Evolutionary conservation across 2,888 invertebrate species (phyloP).

Genomic region (Enchytraeus crypticus): DNA sequence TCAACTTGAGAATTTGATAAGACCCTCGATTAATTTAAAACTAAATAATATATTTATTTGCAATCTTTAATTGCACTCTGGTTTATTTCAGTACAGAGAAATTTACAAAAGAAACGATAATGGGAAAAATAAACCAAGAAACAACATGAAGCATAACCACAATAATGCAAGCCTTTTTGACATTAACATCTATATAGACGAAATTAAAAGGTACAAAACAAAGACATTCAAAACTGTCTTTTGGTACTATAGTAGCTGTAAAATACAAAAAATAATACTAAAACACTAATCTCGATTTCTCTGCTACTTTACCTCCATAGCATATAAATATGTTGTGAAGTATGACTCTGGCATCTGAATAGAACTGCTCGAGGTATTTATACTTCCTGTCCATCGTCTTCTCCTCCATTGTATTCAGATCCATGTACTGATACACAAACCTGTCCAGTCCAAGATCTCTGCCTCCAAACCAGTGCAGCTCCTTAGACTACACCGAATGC

Average conservation of each 20-base stretch:
- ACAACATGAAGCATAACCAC: neutral
- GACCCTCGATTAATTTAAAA: too few species aligned
- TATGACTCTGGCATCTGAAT: slow-evolving; percentile 64
- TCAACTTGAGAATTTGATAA: too few species aligned
- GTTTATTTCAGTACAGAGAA: too few species aligned
- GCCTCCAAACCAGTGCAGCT: slow-evolving; percentile 41
- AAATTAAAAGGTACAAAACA: neutral
- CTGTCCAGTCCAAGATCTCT: slow-evolving; percentile 50
- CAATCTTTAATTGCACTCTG: too few species aligned
- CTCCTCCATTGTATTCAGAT: slow-evolving; percentile 58
- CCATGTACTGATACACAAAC: slow-evolving; percentile 55
- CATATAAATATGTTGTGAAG: slow-evolving; percentile 69
- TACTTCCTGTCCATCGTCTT: slow-evolving; percentile 58
- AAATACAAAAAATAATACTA: neutral
- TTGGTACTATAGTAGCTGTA: too few species aligned
- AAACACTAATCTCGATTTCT: neutral
- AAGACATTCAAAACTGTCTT: neutral
- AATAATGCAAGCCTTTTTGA: too few species aligned
- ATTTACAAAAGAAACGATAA: too few species aligned
- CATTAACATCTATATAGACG: neutral
- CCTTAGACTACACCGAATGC: slow-evolving; percentile 36
- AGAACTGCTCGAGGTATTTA: slow-evolving; percentile 59
- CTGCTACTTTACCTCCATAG: slow-evolving; percentile 55
- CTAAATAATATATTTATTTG: too few species aligned
- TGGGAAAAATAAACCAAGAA: too few species aligned